These are phyloP conservation scores for Tyrannus savana DNA, from an alignment of 2,113 vertebrate genomes.

Conservation along the genomic window DNA sequence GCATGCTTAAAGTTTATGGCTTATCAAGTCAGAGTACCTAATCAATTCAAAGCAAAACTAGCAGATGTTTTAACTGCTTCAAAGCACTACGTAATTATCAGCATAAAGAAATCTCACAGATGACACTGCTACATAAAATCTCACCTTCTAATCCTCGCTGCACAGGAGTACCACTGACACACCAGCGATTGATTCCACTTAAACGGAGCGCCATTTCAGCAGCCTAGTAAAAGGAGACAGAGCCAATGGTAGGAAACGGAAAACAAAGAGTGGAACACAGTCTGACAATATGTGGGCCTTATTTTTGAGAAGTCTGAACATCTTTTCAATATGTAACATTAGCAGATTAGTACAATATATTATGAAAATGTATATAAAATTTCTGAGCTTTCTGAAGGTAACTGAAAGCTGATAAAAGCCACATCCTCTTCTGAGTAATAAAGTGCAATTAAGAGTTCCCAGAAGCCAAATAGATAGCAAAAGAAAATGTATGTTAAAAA, in stretches of 20 bases:
- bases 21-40: background rate
- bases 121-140: background rate
- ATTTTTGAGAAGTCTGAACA: background rate
- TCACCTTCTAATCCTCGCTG: conserved; percentile 96
- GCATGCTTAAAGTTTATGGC: background rate
- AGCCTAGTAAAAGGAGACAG: conserved; percentile 76
- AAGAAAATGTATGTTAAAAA: background rate
- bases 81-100: background rate
- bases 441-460: background rate
- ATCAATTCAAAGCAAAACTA: background rate
- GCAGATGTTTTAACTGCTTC: background rate
- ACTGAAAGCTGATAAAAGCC: background rate
- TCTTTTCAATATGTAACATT: background rate
- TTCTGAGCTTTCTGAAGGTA: background rate
- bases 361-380: background rate
- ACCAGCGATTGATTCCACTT: conserved; percentile 95
- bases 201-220: conserved; percentile 97
- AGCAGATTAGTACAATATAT: background rate
- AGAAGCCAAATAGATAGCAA: background rate
- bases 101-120: background rate
- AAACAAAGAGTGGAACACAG: background rate
- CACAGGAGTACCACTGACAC: conserved; percentile 97
- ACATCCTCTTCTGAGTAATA: background rate
- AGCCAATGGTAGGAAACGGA: background rate
- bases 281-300: rapidly evolving